Evolutionary conservation across 2,888 invertebrate species (phyloP), one percentile per base, ranked within the genome.

Genomic region (Oligia strigilis): DNA sequence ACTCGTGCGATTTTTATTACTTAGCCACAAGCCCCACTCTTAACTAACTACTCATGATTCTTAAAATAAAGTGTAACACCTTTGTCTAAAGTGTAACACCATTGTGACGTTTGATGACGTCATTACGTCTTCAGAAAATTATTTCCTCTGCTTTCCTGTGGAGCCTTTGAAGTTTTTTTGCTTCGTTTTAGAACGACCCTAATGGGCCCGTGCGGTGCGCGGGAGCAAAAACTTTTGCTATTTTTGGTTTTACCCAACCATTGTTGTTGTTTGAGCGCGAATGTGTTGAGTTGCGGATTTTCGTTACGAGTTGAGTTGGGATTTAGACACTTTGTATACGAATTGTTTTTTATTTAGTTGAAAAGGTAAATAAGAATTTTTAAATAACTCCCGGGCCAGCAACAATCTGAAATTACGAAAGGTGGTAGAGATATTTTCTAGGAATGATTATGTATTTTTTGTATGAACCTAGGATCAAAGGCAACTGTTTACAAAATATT

Each of bases 141-240:
- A 77, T 80, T 78, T 78, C 58, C 66, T 29, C 66, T 72, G 74
- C 60, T 4, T 23, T 71, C 23, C 14, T 64, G 67, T 46, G 29
- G 29, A 60, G 46, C 66, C 85, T 87, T 89, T 84, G 81, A 84
- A 78, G 84, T 83, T 84, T 55, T 29, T 77, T 83, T 85, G 80
- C 71, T 78, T 75, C 49, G 40, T 77, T 80, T 55, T 64, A 75
- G 43, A 73, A 74, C 58, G 66, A 77, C 78, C 60, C 77, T 76
- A 80, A 78, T 82, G 77, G 66, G 65, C n/a, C 62, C 65, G n/a
- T 79, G 82, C 49, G 75, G 77, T 81, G 70, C 36, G 19, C 29
- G 4, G 49, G 43, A 29, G 65, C 49, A 73, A 84, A 84, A 79
- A 81, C 73, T 72, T 87, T 75, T 8, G 60, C 72, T 60, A 72